Evolutionary conservation across 2,888 invertebrate species (phyloP).

Genomic region (Brachypalpus laphriformis): DNA sequence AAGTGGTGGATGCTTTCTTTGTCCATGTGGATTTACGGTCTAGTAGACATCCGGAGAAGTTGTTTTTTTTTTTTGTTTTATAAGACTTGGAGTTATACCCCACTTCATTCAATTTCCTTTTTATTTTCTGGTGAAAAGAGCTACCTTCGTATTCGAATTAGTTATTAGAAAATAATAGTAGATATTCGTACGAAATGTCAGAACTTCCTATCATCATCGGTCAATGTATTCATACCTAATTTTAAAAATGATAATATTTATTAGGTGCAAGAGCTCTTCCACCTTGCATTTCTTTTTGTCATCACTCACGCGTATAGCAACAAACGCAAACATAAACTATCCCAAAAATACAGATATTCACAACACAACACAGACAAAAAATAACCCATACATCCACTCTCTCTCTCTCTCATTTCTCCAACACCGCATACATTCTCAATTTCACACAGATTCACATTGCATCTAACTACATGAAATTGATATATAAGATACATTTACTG

Average conservation of each 20-base stretch:
- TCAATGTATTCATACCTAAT: background rate
- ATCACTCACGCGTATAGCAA: background rate
- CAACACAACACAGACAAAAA: background rate
- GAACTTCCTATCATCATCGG: background rate
- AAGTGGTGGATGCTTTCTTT: too few relatives aligned
- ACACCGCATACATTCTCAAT: background rate
- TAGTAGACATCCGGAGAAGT: too few relatives aligned
- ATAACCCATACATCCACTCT: background rate
- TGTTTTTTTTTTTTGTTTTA: too few relatives aligned
- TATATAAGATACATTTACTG: background rate
- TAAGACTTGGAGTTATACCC: too few relatives aligned
- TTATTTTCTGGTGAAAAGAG: too few relatives aligned
- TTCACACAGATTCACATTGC: background rate
- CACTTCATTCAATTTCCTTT: too few relatives aligned
- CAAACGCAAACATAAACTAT: background rate
- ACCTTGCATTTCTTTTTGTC: background rate
- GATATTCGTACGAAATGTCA: background rate
- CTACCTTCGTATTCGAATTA: too few relatives aligned
- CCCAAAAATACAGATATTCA: background rate
- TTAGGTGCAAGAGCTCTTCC: background rate
- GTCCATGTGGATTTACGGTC: too few relatives aligned
- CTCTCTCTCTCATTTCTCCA: background rate
- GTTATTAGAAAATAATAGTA: too few relatives aligned
- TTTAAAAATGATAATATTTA: background rate
- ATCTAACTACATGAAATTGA: background rate